Conservation (phyloP, 2,797 vertebrate genomes). For the Rachycentron canadum region DNA sequence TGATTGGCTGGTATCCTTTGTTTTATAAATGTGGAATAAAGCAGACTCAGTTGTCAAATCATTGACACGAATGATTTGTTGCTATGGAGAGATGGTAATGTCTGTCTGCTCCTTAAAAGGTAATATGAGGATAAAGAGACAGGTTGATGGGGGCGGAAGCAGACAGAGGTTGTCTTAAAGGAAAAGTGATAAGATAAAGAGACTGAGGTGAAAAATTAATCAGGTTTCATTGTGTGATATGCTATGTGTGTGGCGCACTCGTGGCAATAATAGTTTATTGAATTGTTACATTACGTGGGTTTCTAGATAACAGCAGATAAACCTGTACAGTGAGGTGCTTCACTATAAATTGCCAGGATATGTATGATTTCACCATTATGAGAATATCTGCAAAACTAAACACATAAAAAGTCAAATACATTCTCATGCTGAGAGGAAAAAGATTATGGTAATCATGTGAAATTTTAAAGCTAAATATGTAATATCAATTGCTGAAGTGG, state of each 20-base stretch:
- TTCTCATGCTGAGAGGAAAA: not conserved
- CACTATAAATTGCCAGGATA: not conserved
- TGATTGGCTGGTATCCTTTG: conserved; percentile 2
- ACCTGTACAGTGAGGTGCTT: not conserved
- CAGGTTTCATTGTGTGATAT: too few species aligned
- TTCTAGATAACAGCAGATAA: not conserved
- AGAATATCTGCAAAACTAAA: conserved; percentile 8
- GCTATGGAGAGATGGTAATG: conserved; percentile 35
- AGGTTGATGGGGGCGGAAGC: conserved; percentile 17
- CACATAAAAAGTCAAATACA: conserved; percentile 1
- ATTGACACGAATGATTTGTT: conserved; percentile 24
- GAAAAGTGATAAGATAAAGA: conserved; percentile 27
- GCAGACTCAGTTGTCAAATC: conserved; percentile 6
- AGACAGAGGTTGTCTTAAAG: conserved; percentile 28
- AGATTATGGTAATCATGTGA: conserved; percentile 10
- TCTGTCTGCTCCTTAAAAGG: conserved; percentile 45
- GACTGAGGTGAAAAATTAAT: not conserved
- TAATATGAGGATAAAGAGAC: conserved; percentile 54
- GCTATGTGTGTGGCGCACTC: not conserved
- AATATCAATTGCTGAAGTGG: not conserved
- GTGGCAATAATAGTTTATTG: not conserved
- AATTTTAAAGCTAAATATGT: conserved; percentile 35
- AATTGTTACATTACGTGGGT: not conserved
- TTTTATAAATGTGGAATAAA: conserved; percentile 6
- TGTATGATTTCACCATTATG: not conserved